Percentiles rank a stretch among this genome's conserved stretches.
Evolutionary conservation across 2,888 invertebrate genomes (phyloP).

Genomic region (Omphaloscelis lunosa): DNA sequence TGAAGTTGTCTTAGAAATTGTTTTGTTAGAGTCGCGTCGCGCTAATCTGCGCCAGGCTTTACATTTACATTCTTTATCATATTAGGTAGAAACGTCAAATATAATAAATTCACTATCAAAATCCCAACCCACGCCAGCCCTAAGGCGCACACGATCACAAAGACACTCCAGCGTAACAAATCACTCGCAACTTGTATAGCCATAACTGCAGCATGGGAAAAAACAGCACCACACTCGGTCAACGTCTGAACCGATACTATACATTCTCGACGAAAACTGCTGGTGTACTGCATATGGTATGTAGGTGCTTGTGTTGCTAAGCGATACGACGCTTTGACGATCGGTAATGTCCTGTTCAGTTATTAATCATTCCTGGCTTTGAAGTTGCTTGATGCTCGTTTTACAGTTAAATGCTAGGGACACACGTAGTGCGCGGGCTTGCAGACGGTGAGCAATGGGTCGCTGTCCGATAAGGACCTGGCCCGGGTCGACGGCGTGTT

Average conservation of each 20-base stretch:
- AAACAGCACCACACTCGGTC: slow-evolving; percentile 65
- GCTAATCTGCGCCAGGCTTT: no score
- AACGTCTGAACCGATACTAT: slow-evolving; percentile 67
- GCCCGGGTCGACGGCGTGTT: no score
- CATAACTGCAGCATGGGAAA: slow-evolving; percentile 70
- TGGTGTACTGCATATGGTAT: slow-evolving; percentile 55
- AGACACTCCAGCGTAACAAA: slow-evolving; percentile 66
- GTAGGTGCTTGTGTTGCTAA: slow-evolving; percentile 45
- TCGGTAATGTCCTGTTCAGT: slow-evolving; percentile 14
- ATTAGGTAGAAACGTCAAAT: not conserved
- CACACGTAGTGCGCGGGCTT: not conserved
- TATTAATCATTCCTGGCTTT: slow-evolving; percentile 18
- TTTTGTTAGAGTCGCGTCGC: no score
- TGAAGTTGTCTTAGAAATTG: no score
- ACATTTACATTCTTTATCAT: not conserved
- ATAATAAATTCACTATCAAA: slow-evolving; percentile 2
- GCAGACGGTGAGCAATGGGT: no score
- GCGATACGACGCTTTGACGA: slow-evolving; percentile 15
- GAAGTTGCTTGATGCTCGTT: not conserved
- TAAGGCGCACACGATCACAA: slow-evolving; percentile 58
- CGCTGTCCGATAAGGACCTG: no score
- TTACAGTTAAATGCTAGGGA: not conserved
- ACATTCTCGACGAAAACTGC: slow-evolving; percentile 73
- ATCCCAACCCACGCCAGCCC: slow-evolving; percentile 49
- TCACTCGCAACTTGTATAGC: slow-evolving; percentile 65